Evolutionary conservation across 2,888 invertebrate genomes (phyloP), one percentile per base, ranked within the genome.

Genomic region (Zhuqinia jingwanae): DNA sequence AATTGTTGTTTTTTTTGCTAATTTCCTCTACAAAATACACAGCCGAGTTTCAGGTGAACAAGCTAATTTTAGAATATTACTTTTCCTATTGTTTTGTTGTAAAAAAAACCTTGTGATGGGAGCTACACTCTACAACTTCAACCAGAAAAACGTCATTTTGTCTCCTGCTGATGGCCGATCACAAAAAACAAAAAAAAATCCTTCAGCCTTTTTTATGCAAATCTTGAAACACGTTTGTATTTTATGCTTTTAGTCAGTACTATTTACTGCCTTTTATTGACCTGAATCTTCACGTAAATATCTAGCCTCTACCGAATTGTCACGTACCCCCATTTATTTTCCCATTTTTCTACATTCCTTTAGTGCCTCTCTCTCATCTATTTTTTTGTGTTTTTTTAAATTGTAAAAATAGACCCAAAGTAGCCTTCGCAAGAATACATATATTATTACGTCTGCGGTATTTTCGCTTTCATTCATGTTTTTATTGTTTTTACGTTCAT

Each of bases 391-490:
- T 2, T 30, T 63, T 17, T 63, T n/a, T 30, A 36, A 65, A 25
- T 36, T 36, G 17, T 13, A 65, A 17, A 65, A 65, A 17, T 36
- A 42, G 36, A 63, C 27, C 17, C 6, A n/a, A 36, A 63, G 36
- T 36, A 60, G n/a, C 27, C 22, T 56, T 22, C 20, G 11, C 15
- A 15, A 25, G 20, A 53, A 6, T 1, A 42, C n/a, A 36, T 36
- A 36, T 36, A 36, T 36, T 6, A 8, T 36, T 15, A 5, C 17
- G 8, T 76, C 17, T 53, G 56, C 27, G 56, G 76, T 58, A 20
- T 60, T 77, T 77, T 76, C 76, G 22, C 76, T 76, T 76, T 77
- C 77, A 36, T 56, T 65, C 36, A 42, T 27, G 15, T 15, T 25
- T 36, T 36, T 27, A 27, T 60, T 60, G 56, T 27, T 60, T 15